These are phyloP conservation scores for Echinops telfairi DNA, from an alignment of 2,113 vertebrate species.

Conservation along the genomic window DNA sequence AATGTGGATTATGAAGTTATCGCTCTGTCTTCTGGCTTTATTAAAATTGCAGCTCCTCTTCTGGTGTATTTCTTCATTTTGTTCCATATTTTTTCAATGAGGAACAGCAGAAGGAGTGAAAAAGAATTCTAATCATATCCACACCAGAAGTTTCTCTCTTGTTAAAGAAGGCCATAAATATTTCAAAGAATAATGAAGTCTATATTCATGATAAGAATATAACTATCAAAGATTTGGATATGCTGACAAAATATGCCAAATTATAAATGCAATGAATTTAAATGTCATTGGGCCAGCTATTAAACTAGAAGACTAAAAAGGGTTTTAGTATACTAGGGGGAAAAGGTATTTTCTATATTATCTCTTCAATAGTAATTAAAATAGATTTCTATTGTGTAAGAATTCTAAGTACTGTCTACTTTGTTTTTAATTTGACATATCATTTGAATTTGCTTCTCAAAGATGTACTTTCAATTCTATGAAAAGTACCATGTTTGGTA, in stretches of 20 bases:
- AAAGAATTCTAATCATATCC: not conserved
- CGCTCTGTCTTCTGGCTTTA: not conserved
- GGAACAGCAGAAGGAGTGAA: not conserved
- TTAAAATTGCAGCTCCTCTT: not conserved
- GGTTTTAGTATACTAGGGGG: not conserved
- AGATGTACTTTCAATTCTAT: not conserved
- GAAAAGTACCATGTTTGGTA: not conserved
- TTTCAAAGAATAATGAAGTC: not conserved
- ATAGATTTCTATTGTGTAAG: not conserved
- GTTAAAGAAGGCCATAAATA: not conserved
- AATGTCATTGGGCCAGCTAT: not conserved
- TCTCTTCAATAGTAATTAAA: not conserved
- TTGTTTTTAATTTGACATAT: constrained; percentile 48
- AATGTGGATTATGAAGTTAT: not conserved
- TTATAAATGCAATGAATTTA: not conserved
- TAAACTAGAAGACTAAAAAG: not conserved
- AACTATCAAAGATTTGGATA: not conserved
- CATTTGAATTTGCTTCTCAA: constrained; percentile 27
- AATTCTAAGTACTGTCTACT: not conserved
- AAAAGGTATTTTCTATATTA: not conserved
- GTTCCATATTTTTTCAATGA: not conserved
- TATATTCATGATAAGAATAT: not conserved
- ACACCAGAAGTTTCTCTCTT: not conserved
- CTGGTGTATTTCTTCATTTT: not conserved
- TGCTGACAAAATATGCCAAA: not conserved